Evolutionary conservation across 2,113 vertebrate genomes (phyloP), one percentile per base, ranked within the genome.

Genomic region (Argyrosomus japonicus): DNA sequence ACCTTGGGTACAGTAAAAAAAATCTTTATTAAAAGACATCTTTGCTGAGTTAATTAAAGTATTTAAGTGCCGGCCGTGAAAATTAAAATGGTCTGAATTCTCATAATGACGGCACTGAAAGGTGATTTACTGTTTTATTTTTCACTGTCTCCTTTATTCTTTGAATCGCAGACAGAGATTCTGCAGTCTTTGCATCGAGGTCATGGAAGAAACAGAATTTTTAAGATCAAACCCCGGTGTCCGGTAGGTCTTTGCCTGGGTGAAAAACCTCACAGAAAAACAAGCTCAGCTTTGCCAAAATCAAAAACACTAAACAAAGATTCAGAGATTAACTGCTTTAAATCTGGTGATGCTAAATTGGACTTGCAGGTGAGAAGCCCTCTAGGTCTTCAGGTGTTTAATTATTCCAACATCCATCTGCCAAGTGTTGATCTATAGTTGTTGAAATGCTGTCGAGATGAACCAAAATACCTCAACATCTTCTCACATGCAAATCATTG

Each of bases 171-270:
- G 32, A 32, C 27, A 6, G 10, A 50, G 21, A n/a, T 32, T 32
- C 32, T 32, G 32, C 32, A 6, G 65, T 62, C 47, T 85, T 69
- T 76, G 57, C 64, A 51, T 61, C 68, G 83, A 81, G 77, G 77
- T 85, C 74, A 68, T 13, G 18, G 58, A 79, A 71, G 19, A 87
- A 79, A 81, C 27, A n/a, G 73, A 86, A 67, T 74, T 70, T 74
- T 77, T 60, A 68, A 82, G 32, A 75, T 40, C 47, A 45, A 58
- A 19, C 15, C 14, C 19, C 23, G 54, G 40, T 2, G 17, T 27
- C 54, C 71, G 54, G n/a, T 18, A 21, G 18, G 18, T 54, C 6
- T 69, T 54, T 74, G 29, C 29, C 48, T 25, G 6, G 11, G 45
- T 27, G 27, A 48, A 18, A 45, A 27, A 63, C 19, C 17, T 32